These are phyloP conservation scores for Eilema caniola DNA, from an alignment of 2,888 invertebrate species.

Conservation along the genomic window DNA sequence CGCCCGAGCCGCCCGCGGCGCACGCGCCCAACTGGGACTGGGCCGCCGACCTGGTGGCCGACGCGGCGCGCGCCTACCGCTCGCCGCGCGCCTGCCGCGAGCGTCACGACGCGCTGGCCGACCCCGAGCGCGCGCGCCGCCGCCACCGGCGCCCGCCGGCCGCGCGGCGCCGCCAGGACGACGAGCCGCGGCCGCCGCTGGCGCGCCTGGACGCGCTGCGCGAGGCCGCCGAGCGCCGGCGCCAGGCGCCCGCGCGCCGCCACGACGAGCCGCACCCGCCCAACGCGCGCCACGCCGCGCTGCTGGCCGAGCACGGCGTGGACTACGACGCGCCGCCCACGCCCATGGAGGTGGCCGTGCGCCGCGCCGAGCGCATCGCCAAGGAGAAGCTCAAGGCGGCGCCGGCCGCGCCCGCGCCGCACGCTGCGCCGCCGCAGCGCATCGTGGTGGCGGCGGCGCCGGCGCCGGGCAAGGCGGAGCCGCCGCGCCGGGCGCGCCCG, in stretches of 20 bases:
- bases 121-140: slow-evolving; percentile 95
- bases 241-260: slow-evolving; percentile 92
- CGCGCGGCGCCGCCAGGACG: slow-evolving; percentile 91
- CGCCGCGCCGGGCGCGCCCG: slow-evolving; percentile 53
- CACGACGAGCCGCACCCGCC: slow-evolving; percentile 89
- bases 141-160: slow-evolving; percentile 92
- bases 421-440: slow-evolving; percentile 53
- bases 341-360: slow-evolving; percentile 93
- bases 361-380: slow-evolving; percentile 94
- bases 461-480: slow-evolving; percentile 42
- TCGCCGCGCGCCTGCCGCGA: slow-evolving; percentile 96
- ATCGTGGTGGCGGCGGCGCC: slow-evolving; percentile 59
- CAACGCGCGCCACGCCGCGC: slow-evolving; percentile 94
- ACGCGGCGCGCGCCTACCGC: slow-evolving; percentile 94
- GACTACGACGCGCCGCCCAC: slow-evolving; percentile 94
- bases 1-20: slow-evolving; percentile 91
- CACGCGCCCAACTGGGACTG: slow-evolving; percentile 99
- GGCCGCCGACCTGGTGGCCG: slow-evolving; percentile 96
- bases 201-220: slow-evolving; percentile 92
- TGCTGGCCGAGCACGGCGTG: slow-evolving; percentile 94
- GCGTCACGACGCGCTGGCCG: slow-evolving; percentile 95
- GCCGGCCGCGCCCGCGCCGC: slow-evolving; percentile 66
- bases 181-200: slow-evolving; percentile 79
- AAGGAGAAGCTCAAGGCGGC: slow-evolving; percentile 91
- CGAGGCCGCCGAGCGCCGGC: slow-evolving; percentile 90